These are phyloP conservation scores for Lithobates pipiens DNA, from an alignment of 2,797 vertebrate genomes.

Conservation along the genomic window DNA sequence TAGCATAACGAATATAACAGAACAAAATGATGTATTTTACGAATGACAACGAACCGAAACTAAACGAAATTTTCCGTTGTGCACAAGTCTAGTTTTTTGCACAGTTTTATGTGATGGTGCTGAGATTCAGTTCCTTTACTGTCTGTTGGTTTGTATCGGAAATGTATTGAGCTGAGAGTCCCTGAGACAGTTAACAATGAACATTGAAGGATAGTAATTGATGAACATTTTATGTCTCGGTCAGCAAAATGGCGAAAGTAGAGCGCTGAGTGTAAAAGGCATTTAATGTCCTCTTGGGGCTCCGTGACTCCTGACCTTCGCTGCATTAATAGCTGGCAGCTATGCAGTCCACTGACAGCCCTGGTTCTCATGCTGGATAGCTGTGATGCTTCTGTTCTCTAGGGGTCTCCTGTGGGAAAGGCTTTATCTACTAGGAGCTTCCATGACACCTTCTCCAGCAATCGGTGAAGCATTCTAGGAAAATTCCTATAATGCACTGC, in stretches of 20 bases:
- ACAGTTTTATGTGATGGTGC: too few species aligned
- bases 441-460: neutral
- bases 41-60: too few species aligned
- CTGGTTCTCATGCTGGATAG: neutral
- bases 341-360: neutral
- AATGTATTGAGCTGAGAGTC: neutral
- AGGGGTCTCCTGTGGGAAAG: neutral
- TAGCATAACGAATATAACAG: too few species aligned
- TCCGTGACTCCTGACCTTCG: neutral
- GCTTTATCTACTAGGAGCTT: neutral
- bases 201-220: neutral
- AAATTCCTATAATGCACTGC: neutral
- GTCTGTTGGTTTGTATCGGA: neutral
- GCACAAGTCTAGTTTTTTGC: too few species aligned
- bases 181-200: neutral
- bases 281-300: neutral
- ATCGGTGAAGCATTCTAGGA: neutral
- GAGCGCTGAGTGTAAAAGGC: neutral
- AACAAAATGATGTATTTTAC: too few species aligned
- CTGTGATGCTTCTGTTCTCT: neutral
- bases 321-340: neutral
- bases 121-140: neutral
- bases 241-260: neutral
- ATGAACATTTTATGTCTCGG: neutral
- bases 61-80: too few species aligned